Evolutionary conservation across 2,113 vertebrate genomes (phyloP), one percentile per base, ranked within the genome.

Genomic region (Polyodon spathula): DNA sequence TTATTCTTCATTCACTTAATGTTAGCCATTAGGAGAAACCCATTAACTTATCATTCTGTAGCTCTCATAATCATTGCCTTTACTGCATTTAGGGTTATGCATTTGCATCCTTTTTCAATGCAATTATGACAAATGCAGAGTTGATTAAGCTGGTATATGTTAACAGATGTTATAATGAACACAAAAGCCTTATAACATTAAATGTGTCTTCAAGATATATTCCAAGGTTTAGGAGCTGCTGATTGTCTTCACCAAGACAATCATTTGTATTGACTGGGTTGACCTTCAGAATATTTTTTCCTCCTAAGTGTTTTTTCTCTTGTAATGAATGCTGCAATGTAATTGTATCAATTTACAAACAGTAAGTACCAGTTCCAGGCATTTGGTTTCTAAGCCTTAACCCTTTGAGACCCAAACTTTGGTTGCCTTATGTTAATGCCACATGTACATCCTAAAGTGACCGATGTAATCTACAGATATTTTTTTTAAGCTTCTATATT

Each of bases 1-100:
- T 71, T 73, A 59, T 66, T 61, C 70, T 53, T 67, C 38, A 59
- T 71, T 71, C 69, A 51, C 66, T 14, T 55, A 69, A 64, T 37
- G 62, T 68, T 63, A 16, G 56, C 42, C 63, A 64, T 68, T 66
- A 60, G 62, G 41, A 69, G 56, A 66, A 71, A 61, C 69, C 63
- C 59, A 42, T 70, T 62, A 52, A 3, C 27, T 59, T 68, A 38
- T 63, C 67, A 74, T 77, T 71, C 56, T 59, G 2, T 8, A 6
- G 10, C 44, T 37, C 15, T 73, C 27, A 70, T 68, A 51, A 65
- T 61, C 48, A 61, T 46, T 75, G 72, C 66, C 16, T 68, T 61
- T 44, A 16, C 71, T 63, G 41, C 3, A 59, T 62, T 51, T 56
- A 67, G 27, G 40, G 27, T 68, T 61, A 55, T 51, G 65, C 42